phyloP scores from a whole-genome alignment of 53 echinoderm and acorn worm genomes.

The Apostichopus leukothele region DNA sequence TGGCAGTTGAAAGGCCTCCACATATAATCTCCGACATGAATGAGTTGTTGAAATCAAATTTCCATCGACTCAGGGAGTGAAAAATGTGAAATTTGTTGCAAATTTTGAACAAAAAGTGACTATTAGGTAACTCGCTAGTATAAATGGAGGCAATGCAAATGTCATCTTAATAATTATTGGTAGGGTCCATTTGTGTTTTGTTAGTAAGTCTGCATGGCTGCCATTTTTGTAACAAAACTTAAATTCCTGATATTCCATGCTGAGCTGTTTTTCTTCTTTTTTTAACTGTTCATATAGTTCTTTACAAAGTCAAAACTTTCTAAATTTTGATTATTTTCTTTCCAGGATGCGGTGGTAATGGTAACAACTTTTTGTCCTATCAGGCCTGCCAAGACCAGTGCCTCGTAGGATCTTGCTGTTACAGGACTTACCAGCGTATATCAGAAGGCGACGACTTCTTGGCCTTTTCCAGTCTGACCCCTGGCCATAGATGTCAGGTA shows the following conservation, averaged over 20 bases:
- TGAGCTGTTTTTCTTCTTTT: neutral
- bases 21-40: too few relatives aligned
- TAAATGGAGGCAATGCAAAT: too few relatives aligned
- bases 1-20: too few relatives aligned
- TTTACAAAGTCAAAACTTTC: neutral
- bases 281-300: neutral
- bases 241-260: neutral
- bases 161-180: too few relatives aligned
- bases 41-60: too few relatives aligned
- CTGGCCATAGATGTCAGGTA: slow-evolving; percentile 85
- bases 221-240: too few relatives aligned
- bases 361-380: slow-evolving; percentile 76
- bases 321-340: neutral
- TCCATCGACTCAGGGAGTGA: too few relatives aligned
- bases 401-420: slow-evolving; percentile 90
- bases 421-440: slow-evolving; percentile 61
- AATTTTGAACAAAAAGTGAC: too few relatives aligned
- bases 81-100: too few relatives aligned
- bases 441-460: slow-evolving; percentile 55
- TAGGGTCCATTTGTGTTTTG: too few relatives aligned
- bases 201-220: too few relatives aligned
- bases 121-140: too few relatives aligned
- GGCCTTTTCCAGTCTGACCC: slow-evolving; percentile 55
- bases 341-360: slow-evolving; percentile 82
- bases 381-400: slow-evolving; percentile 85